Conservation (phyloP, 2,113 vertebrate genomes). For the Genyomyrus donnyi region DNA sequence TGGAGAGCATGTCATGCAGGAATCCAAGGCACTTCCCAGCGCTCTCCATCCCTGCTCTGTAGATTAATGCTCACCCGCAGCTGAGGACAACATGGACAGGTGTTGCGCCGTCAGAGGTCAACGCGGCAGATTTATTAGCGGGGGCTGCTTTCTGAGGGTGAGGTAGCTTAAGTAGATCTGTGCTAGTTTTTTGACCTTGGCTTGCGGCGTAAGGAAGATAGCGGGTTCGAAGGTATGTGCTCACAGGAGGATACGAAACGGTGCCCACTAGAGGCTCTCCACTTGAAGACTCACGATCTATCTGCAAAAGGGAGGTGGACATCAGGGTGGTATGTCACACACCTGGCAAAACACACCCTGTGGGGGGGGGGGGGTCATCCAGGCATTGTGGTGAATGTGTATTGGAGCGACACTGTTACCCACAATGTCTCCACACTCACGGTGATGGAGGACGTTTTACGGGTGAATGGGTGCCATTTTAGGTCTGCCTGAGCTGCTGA, state of each 20-base stretch:
- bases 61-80: conserved; percentile 12
- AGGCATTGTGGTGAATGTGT: background rate
- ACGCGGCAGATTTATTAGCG: background rate
- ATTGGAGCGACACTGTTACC: background rate
- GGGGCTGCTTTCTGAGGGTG: background rate
- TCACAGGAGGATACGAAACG: background rate
- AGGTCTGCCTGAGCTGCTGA: background rate
- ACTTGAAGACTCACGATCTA: background rate
- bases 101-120: conserved; percentile 3
- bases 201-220: background rate
- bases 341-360: background rate
- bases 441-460: background rate
- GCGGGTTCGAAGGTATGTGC: too few species aligned
- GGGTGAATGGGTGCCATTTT: background rate
- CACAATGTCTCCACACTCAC: background rate
- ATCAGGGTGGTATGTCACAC: background rate
- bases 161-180: background rate
- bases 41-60: background rate
- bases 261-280: background rate
- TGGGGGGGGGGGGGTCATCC: background rate
- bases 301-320: background rate
- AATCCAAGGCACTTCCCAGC: background rate
- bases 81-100: conserved; percentile 1
- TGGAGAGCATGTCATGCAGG: background rate
- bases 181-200: conserved; percentile 7